Conservation (phyloP, 2,888 invertebrate species). For the Eurytoma adleriae region DNA sequence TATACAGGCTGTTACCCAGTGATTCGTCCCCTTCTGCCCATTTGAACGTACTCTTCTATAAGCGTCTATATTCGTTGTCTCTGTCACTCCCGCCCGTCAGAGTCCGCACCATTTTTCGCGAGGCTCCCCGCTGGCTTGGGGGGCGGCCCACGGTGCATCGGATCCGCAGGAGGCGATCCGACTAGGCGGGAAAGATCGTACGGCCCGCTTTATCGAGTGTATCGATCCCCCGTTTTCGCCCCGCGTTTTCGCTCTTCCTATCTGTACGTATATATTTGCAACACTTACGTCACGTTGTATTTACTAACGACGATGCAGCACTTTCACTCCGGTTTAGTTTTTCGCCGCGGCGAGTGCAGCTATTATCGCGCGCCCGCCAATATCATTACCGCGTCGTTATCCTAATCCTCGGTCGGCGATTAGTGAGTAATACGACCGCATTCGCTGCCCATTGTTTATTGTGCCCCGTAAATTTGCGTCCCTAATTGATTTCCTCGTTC, state of each 20-base stretch:
- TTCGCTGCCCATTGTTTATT: neutral
- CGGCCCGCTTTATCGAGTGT: neutral
- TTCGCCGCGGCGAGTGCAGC: neutral
- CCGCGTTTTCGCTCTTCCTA: constrained; percentile 5
- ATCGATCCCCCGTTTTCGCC: neutral
- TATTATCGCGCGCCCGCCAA: neutral
- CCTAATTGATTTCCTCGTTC: neutral
- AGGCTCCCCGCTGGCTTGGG: too few species aligned
- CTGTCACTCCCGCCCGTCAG: too few species aligned
- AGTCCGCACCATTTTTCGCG: too few species aligned
- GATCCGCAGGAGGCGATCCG: too few species aligned
- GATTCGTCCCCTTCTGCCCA: too few species aligned
- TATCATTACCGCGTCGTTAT: neutral
- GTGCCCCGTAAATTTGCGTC: neutral
- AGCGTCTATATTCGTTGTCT: too few species aligned
- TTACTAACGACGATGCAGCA: constrained; percentile 34
- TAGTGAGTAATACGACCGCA: neutral
- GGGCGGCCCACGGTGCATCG: too few species aligned
- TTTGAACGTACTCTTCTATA: too few species aligned
- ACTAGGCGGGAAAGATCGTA: too few species aligned
- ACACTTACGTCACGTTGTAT: constrained; percentile 35
- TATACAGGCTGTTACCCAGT: too few species aligned
- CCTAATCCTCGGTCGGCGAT: too few species aligned
- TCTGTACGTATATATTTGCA: constrained; percentile 19
- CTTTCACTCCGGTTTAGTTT: constrained; percentile 26